phyloP scores from a whole-genome alignment of 2,888 invertebrate genomes.

The Thyatira batis region DNA sequence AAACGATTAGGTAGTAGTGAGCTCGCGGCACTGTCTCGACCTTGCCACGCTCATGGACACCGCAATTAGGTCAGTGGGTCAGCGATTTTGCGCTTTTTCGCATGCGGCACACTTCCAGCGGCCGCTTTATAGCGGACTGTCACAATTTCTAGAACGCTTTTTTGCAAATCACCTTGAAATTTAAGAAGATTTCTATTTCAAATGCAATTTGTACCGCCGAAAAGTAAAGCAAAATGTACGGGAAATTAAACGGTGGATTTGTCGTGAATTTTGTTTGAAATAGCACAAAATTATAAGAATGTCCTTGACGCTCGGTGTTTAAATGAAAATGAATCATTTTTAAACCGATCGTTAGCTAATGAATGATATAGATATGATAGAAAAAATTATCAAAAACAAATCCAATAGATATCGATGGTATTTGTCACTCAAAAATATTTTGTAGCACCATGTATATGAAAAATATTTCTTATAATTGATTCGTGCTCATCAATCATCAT shows the following conservation, averaged over 20 bases:
- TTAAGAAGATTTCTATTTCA: not conserved
- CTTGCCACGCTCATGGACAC: slow-evolving; percentile 70
- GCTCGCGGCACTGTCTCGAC: slow-evolving; percentile 50
- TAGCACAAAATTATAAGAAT: too few relatives aligned
- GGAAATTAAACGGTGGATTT: too few relatives aligned
- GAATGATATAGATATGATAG: too few relatives aligned
- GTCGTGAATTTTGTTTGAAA: too few relatives aligned
- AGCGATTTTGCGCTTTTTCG: slow-evolving; percentile 52
- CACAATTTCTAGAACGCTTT: not conserved
- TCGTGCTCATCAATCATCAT: not conserved
- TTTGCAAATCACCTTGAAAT: not conserved
- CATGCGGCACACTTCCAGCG: slow-evolving; percentile 8
- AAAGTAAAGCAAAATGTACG: not conserved
- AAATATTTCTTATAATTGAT: not conserved
- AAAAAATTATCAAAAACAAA: too few relatives aligned
- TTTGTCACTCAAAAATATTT: too few relatives aligned
- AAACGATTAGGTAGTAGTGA: slow-evolving; percentile 34
- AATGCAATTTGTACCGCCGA: not conserved
- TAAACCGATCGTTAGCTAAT: too few relatives aligned
- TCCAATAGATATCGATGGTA: too few relatives aligned
- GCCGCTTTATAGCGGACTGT: not conserved
- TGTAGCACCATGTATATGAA: too few relatives aligned
- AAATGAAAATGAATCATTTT: too few relatives aligned
- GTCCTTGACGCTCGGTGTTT: too few relatives aligned
- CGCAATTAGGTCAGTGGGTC: slow-evolving; percentile 70